A percentile compares a stretch with the other conserved stretches of the same genome.
Evolutionary conservation across 1,140 invertebrate genomes (phyloP).

Genomic region (Tetramorium simillimum): DNA sequence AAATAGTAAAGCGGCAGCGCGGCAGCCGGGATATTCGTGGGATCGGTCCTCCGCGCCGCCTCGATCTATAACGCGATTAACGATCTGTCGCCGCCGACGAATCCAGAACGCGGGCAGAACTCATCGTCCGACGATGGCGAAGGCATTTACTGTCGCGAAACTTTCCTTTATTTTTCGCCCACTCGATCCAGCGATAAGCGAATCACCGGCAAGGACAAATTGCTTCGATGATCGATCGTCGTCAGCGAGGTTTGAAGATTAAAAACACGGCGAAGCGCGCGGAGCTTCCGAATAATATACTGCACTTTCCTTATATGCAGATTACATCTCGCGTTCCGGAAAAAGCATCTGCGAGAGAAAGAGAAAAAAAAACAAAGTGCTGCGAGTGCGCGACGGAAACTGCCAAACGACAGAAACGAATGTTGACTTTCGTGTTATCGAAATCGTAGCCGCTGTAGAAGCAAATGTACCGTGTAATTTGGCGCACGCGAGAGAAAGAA

Average conservation of each 20-base stretch:
- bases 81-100: slow-evolving; percentile 24
- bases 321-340: slow-evolving; percentile 4
- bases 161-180: slow-evolving; percentile 20
- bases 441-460: not conserved
- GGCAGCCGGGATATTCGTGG: slow-evolving; percentile 3
- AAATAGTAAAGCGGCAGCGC: slow-evolving; percentile 21
- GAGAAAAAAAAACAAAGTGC: not conserved
- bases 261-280: not conserved
- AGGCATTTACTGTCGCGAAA: slow-evolving; percentile 31
- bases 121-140: not conserved
- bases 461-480: not conserved
- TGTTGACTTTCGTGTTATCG: not conserved
- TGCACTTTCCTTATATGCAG: not conserved
- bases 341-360: slow-evolving; percentile 7
- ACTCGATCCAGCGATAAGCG: slow-evolving; percentile 34
- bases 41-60: not conserved
- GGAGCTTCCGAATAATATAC: slow-evolving; percentile 8
- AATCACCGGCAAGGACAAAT: slow-evolving; percentile 5
- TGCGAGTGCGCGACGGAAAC: not conserved
- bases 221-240: slow-evolving; percentile 30
- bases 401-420: not conserved
- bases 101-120: not conserved
- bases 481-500: not conserved
- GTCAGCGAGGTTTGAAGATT: slow-evolving; percentile 13
- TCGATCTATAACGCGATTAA: slow-evolving; percentile 52